Conservation (phyloP, 2,797 vertebrate species). For the Schizopygopsis malacanthus region DNA sequence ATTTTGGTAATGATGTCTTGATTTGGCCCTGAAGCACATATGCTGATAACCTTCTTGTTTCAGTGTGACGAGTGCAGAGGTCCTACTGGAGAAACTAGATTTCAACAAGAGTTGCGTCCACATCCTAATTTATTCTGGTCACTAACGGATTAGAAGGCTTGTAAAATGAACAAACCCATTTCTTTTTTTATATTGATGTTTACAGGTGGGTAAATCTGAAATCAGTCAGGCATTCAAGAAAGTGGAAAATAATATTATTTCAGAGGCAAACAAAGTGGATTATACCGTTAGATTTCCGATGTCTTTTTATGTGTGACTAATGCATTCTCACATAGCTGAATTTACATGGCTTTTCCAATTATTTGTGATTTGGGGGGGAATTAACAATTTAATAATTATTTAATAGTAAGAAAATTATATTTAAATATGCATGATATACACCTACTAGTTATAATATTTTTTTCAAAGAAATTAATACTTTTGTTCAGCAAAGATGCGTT, state of each 20-base stretch:
- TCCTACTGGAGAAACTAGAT: background rate
- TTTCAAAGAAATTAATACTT: background rate
- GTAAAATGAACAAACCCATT: slow-evolving; percentile 7
- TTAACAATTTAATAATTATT: background rate
- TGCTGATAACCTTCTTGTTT: slow-evolving; percentile 22
- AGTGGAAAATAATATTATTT: slow-evolving; percentile 11
- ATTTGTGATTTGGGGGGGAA: background rate
- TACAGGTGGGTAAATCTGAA: slow-evolving; percentile 9
- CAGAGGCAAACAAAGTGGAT: background rate
- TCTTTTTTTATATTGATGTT: background rate
- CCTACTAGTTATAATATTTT: background rate
- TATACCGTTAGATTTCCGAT: background rate
- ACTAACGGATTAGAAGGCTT: background rate
- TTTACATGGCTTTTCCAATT: background rate
- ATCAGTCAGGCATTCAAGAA: background rate
- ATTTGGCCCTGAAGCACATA: slow-evolving; percentile 24
- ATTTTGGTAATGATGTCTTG: slow-evolving; percentile 15
- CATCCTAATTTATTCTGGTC: background rate
- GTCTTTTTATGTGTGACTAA: background rate
- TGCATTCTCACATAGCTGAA: background rate
- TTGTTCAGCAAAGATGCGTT: background rate
- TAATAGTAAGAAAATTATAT: background rate
- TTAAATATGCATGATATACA: background rate
- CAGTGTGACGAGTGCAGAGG: background rate
- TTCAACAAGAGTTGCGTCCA: background rate